phyloP scores from a whole-genome alignment of 64 coral and sea anemone genomes.

The Catalaphyllia jardinei region DNA sequence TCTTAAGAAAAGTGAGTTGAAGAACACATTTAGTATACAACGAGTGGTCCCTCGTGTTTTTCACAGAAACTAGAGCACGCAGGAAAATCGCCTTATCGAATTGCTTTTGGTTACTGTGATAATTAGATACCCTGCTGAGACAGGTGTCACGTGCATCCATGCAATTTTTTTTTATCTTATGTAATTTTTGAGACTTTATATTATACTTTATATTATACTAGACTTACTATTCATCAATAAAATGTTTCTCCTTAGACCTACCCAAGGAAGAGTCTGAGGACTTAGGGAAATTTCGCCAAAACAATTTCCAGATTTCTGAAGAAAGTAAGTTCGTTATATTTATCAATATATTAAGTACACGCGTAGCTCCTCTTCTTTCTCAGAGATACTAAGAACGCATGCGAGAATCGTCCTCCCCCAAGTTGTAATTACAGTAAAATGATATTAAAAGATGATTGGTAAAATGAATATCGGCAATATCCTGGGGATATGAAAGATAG shows the following conservation, averaged over 20 bases:
- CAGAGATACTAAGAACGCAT: neutral
- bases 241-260: neutral
- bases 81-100: no score
- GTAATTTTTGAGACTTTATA: no score
- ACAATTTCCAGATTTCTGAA: neutral
- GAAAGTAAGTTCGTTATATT: neutral
- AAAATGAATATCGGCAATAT: neutral
- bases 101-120: no score
- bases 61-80: no score
- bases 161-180: no score
- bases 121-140: no score
- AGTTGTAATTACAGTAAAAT: neutral
- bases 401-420: neutral
- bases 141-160: no score
- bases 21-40: no score
- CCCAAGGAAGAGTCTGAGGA: neutral
- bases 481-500: no score
- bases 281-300: neutral
- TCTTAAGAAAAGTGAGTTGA: no score
- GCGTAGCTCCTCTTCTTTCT: neutral
- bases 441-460: neutral
- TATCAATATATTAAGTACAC: neutral
- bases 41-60: neutral
- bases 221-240: no score
- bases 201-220: no score